Percentiles rank a stretch among this genome's conserved stretches.
phyloP scores from a whole-genome alignment of 2,113 vertebrate species.

The Megaceryle torquata region DNA sequence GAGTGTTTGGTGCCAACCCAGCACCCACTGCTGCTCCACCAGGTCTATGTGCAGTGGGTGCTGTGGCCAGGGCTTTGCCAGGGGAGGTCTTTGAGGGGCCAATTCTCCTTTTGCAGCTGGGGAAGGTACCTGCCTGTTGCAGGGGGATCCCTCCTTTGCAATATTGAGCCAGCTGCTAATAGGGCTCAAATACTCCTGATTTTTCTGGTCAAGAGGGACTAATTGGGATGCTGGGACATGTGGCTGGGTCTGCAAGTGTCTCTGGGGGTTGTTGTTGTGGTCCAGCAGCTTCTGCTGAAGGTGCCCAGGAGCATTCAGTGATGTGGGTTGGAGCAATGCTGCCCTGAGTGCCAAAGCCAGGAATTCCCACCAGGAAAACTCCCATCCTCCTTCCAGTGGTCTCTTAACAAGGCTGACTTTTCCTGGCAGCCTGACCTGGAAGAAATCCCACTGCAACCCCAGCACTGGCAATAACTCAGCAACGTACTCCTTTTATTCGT shows the following conservation, averaged over 20 bases:
- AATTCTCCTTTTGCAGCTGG: rapidly evolving
- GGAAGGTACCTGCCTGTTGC: background rate
- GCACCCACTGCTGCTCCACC: rapidly evolving
- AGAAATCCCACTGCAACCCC: background rate
- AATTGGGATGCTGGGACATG: background rate
- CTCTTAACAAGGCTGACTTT: background rate
- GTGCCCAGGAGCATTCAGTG: rapidly evolving
- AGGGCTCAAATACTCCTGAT: background rate
- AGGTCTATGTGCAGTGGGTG: rapidly evolving
- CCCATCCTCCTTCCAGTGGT: rapidly evolving
- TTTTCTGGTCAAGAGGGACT: background rate
- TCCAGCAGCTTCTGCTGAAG: background rate
- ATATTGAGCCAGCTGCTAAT: rapidly evolving
- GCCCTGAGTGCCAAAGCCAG: background rate
- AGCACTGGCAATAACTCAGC: background rate
- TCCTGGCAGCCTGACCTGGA: background rate
- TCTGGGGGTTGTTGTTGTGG: background rate
- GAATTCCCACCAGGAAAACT: background rate
- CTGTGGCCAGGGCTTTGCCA: background rate
- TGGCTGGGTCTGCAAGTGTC: too few relatives aligned
- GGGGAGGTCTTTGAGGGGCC: background rate
- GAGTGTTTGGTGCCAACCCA: background rate
- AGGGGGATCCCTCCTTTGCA: background rate
- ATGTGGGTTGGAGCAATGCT: background rate
- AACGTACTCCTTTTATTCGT: rapidly evolving